Evolutionary conservation across 2,113 vertebrate species (phyloP).

Genomic region (Nothoprocta pentlandii): DNA sequence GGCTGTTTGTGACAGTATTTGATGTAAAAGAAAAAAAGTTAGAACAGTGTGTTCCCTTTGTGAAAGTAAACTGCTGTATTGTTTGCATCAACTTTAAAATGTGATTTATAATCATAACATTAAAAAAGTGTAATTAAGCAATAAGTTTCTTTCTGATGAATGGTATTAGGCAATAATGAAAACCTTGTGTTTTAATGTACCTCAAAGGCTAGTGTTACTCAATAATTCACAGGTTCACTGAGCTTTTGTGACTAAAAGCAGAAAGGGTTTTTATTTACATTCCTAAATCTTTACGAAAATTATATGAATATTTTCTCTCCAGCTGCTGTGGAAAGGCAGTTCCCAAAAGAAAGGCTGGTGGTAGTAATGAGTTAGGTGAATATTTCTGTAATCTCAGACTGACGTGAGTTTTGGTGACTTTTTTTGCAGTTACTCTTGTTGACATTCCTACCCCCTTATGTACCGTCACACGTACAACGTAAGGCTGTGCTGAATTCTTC

Average conservation of each 20-base stretch:
- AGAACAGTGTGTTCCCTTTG: neutral
- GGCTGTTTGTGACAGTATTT: neutral
- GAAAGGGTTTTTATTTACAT: constrained; percentile 48
- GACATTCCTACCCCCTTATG: neutral
- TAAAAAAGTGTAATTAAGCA: constrained; percentile 60
- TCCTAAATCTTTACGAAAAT: constrained; percentile 17
- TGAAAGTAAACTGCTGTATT: constrained; percentile 33
- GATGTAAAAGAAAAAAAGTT: neutral
- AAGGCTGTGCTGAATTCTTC: neutral
- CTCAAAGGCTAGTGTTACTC: constrained; percentile 28
- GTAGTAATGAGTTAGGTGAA: neutral
- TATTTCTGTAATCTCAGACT: neutral
- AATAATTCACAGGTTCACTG: constrained; percentile 21
- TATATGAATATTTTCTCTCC: neutral
- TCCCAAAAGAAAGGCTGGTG: neutral
- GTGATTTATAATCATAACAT: constrained; percentile 41
- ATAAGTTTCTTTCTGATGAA: constrained; percentile 51
- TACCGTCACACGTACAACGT: neutral
- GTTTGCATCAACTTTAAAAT: constrained; percentile 47
- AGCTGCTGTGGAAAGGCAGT: neutral
- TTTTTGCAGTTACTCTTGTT: neutral
- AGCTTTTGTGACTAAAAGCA: constrained; percentile 56
- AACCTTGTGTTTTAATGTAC: constrained; percentile 51
- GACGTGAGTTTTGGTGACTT: neutral
- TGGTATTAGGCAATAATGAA: constrained; percentile 59